phyloP scores from a whole-genome alignment of 2,888 invertebrate species.

The Leucophora obtusa region DNA sequence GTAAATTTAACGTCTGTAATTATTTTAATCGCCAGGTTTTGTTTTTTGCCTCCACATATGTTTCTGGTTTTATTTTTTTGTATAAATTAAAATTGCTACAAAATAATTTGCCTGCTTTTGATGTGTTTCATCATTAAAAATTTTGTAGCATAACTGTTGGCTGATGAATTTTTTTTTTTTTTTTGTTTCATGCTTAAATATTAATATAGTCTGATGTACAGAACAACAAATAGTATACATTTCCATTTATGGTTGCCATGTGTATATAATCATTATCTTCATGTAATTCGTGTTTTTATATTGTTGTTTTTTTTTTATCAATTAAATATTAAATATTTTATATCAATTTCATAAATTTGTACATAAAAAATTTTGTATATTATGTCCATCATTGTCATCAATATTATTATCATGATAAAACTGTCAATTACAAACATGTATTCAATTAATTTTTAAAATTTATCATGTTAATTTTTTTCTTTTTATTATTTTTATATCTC shows the following conservation, averaged over 20 bases:
- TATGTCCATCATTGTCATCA: constrained; percentile 1
- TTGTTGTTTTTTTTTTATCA: neutral
- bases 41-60: neutral
- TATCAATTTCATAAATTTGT: neutral
- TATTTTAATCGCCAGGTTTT: neutral
- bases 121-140: neutral
- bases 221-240: neutral
- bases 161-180: neutral
- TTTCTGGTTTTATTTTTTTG: neutral
- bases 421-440: constrained; percentile 23
- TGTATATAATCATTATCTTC: neutral
- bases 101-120: neutral
- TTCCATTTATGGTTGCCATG: neutral
- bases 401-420: constrained; percentile 16
- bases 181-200: neutral
- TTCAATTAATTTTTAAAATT: constrained; percentile 2
- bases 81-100: neutral
- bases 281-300: neutral
- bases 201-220: neutral
- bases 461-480: neutral
- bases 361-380: neutral
- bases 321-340: neutral
- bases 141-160: neutral
- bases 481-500: neutral
- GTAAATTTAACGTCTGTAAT: neutral